Conservation (phyloP, 2,113 vertebrate genomes). For the Caranx melampygus region DNA sequence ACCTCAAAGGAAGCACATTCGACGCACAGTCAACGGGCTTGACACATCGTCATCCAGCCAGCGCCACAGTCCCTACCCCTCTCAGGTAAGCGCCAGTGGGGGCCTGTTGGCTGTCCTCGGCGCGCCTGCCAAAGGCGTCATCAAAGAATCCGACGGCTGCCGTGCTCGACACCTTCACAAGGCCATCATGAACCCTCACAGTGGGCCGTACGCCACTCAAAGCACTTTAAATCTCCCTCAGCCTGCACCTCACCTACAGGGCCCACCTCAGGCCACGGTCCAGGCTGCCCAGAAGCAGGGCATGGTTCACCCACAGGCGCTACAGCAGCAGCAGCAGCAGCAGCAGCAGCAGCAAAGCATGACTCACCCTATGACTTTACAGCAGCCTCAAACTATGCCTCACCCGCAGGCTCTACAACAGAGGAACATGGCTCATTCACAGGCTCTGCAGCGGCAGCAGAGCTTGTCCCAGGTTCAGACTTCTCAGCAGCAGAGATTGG, state of each 20-base stretch:
- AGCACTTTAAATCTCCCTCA: constrained; percentile 97
- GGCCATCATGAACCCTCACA: constrained; percentile 93
- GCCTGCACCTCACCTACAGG: constrained; percentile 83
- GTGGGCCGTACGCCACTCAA: constrained; percentile 89
- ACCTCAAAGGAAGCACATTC: constrained; percentile 97
- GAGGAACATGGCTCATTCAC: constrained; percentile 61
- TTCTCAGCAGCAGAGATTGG: constrained; percentile 64
- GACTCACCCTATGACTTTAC: constrained; percentile 62
- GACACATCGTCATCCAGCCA: constrained; percentile 91
- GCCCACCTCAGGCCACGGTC: constrained; percentile 82
- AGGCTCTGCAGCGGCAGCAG: constrained; percentile 71
- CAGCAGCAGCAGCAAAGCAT: constrained; percentile 56
- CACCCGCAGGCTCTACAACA: constrained; percentile 70
- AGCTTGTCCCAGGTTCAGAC: constrained; percentile 67
- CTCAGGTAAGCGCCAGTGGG: constrained; percentile 91
- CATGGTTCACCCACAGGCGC: constrained; percentile 66
- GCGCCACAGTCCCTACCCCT: constrained; percentile 95
- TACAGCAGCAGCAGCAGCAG: constrained; percentile 55
- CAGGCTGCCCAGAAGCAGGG: constrained; percentile 72
- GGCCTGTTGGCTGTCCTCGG: constrained; percentile 97
- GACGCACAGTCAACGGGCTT: constrained; percentile 98
- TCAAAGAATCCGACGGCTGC: constrained; percentile 93
- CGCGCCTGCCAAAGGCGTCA: constrained; percentile 89
- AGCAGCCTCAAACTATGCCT: constrained; percentile 63
- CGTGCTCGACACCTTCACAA: constrained; percentile 89